Conservation (phyloP, 2,113 vertebrate genomes). For the Rhynchopsitta pachyrhyncha region DNA sequence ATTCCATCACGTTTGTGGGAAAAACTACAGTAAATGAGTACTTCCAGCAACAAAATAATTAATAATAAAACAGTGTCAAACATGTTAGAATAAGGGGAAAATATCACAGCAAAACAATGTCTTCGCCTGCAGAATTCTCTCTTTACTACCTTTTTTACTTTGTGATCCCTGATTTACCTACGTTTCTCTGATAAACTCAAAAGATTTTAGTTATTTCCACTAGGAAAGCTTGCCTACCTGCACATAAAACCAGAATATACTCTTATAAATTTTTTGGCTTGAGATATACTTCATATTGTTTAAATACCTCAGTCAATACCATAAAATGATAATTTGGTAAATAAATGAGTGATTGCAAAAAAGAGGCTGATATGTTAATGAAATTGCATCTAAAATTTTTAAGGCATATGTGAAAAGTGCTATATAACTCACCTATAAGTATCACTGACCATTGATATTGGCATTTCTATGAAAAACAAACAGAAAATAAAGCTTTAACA, state of each 20-base stretch:
- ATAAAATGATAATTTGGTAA: neutral
- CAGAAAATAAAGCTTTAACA: neutral
- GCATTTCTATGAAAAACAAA: neutral
- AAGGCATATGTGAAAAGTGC: neutral
- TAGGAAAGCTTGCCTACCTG: neutral
- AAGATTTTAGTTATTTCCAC: neutral
- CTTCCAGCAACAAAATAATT: neutral
- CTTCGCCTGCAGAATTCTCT: neutral
- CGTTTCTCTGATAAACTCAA: neutral
- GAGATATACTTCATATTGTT: neutral
- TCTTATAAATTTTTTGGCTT: neutral
- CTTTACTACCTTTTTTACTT: neutral
- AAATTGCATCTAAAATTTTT: neutral
- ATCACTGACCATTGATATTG: neutral
- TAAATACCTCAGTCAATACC: neutral
- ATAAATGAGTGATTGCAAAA: neutral
- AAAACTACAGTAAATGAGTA: neutral
- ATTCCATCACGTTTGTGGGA: neutral
- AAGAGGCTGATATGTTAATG: neutral
- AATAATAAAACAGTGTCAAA: neutral
- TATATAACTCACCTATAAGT: neutral
- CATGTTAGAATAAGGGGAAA: neutral
- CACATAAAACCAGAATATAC: neutral
- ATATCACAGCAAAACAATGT: neutral
- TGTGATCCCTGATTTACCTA: neutral